A percentile compares a stretch with the other conserved stretches of the same genome.
phyloP scores from a whole-genome alignment of 2,888 invertebrate genomes.

The Steinernema carpocapsae region DNA sequence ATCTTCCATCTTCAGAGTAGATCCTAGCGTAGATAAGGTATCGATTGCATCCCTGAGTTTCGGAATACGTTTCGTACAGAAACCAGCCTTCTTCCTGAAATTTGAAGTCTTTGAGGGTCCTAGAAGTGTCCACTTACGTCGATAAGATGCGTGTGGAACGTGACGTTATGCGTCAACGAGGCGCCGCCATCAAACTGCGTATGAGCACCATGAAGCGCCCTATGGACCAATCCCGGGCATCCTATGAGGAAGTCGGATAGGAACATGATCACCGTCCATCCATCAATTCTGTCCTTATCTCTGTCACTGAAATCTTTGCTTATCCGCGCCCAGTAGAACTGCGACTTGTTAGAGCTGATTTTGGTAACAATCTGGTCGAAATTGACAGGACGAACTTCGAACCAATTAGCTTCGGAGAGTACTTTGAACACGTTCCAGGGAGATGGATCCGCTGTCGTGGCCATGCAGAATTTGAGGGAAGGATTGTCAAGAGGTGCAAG shows the following conservation, averaged over 20 bases:
- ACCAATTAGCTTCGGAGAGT: not conserved
- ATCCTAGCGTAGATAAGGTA: constrained; percentile 10
- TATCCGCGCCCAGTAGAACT: not conserved
- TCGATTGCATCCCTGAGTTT: not conserved
- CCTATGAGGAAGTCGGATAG: constrained; percentile 23
- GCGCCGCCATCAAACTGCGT: constrained; percentile 24
- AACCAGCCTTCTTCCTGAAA: not conserved
- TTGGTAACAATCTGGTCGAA: not conserved
- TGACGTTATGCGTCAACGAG: constrained; percentile 23
- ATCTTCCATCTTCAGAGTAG: not conserved
- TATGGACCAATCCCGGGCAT: constrained; percentile 4
- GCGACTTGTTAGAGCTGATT: not conserved
- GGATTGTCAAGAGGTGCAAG: not conserved
- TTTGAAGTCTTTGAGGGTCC: not conserved
- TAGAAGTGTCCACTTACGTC: not conserved
- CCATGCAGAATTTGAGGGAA: not conserved
- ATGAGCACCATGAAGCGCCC: not conserved
- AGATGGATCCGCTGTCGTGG: constrained; percentile 1
- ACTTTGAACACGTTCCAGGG: constrained; percentile 25
- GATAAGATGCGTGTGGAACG: constrained; percentile 24
- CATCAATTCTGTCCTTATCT: not conserved
- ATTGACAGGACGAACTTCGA: constrained; percentile 6
- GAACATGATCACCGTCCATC: constrained; percentile 8
- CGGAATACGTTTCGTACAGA: not conserved
- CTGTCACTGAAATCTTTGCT: not conserved